Percentiles rank a stretch among this genome's conserved stretches.
These are phyloP conservation scores for Agrilus planipennis DNA, from an alignment of 1,140 invertebrate species.

Conservation along the genomic window DNA sequence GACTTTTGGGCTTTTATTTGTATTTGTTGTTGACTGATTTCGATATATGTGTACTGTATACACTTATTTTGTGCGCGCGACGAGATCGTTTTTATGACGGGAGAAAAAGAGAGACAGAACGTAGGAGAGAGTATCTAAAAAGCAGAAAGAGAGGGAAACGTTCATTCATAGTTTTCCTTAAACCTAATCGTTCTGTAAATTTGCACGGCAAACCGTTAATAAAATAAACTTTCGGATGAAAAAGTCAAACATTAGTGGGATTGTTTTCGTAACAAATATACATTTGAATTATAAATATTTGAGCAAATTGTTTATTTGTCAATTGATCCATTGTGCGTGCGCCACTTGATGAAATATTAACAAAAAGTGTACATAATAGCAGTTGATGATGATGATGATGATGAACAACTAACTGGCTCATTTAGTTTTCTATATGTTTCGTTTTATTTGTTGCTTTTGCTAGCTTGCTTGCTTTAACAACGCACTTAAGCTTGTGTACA, in stretches of 20 bases:
- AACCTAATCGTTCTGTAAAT: conserved; percentile 25
- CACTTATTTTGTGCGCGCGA: too few species aligned
- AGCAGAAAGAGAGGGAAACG: not conserved
- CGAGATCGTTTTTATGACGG: too few species aligned
- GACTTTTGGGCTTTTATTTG: too few species aligned
- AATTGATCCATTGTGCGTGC: not conserved
- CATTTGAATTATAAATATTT: conserved; percentile 7
- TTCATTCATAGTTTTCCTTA: conserved; percentile 15
- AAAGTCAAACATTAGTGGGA: conserved; percentile 16
- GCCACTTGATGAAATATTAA: too few species aligned
- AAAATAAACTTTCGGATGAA: conserved; percentile 12
- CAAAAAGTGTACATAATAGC: too few species aligned
- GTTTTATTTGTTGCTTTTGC: too few species aligned
- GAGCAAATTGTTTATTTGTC: conserved; percentile 4
- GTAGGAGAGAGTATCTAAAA: not conserved
- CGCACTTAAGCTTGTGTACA: too few species aligned
- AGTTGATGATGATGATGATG: too few species aligned
- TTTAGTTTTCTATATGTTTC: too few species aligned
- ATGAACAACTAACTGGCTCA: too few species aligned
- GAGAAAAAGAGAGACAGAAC: too few species aligned
- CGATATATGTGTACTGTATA: conserved; percentile 2
- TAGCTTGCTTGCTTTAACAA: too few species aligned
- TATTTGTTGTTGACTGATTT: conserved; percentile 19
- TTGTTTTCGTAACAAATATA: conserved; percentile 2
- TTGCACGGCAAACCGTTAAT: conserved; percentile 23